phyloP scores from a whole-genome alignment of 2,797 vertebrate species.

The Poliocrania exsul region DNA sequence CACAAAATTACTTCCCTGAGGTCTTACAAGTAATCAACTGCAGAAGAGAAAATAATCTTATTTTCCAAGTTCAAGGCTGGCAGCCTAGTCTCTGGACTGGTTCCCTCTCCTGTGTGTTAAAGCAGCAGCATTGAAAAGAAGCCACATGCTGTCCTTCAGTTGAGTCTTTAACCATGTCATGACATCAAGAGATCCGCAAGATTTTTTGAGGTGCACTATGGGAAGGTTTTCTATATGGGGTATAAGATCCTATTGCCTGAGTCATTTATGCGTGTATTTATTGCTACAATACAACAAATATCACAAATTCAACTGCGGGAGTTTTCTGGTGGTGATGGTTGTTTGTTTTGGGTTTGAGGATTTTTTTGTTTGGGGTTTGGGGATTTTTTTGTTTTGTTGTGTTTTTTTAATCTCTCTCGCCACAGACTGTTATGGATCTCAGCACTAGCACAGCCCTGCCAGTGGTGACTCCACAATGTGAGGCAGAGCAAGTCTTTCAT shows the following conservation, averaged over 20 bases:
- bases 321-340: not conserved
- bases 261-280: not conserved
- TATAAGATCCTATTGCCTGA: not conserved
- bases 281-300: not conserved
- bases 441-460: fast-evolving
- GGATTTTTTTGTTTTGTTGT: not conserved
- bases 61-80: not conserved
- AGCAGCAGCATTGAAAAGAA: not conserved
- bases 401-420: not conserved
- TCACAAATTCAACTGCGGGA: fast-evolving
- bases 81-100: not conserved
- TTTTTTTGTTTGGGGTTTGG: too few species aligned
- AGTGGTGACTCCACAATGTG: fast-evolving
- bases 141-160: fast-evolving
- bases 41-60: not conserved
- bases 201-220: not conserved
- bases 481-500: not conserved
- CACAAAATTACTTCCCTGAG: not conserved
- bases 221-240: not conserved
- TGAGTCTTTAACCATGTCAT: not conserved
- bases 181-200: fast-evolving
- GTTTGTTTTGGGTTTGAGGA: not conserved
- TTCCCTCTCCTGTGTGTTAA: not conserved
- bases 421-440: fast-evolving
- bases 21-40: not conserved